Percentiles rank a stretch among this genome's conserved stretches.
Evolutionary conservation across 2,888 invertebrate species (phyloP).

Genomic region (Eretmocerus hayati): DNA sequence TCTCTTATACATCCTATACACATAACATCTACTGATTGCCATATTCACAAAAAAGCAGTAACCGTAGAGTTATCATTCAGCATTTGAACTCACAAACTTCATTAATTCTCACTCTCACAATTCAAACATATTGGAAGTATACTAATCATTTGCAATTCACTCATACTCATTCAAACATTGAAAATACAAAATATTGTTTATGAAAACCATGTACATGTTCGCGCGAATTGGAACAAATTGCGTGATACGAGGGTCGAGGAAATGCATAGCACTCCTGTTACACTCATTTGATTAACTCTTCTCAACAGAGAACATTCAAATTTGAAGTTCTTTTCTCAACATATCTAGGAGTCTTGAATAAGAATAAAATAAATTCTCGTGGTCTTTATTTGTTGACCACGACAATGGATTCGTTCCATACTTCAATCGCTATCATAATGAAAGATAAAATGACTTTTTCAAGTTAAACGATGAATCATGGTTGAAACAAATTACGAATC

Average conservation of each 20-base stretch:
- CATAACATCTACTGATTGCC: constrained; percentile 9
- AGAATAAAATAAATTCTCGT: too few relatives aligned
- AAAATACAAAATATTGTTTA: constrained; percentile 33
- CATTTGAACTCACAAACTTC: constrained; percentile 15
- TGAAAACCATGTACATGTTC: constrained; percentile 29
- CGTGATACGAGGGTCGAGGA: constrained; percentile 2
- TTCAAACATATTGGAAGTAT: too few relatives aligned
- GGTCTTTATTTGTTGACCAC: too few relatives aligned
- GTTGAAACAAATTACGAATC: too few relatives aligned
- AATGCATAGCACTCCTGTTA: neutral
- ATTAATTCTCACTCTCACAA: too few relatives aligned
- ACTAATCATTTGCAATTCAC: too few relatives aligned
- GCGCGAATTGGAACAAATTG: constrained; percentile 1
- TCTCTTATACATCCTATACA: constrained; percentile 1
- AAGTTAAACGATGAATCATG: too few relatives aligned
- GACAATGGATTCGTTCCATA: too few relatives aligned
- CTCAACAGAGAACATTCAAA: neutral
- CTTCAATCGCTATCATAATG: too few relatives aligned
- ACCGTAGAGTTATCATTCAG: constrained; percentile 15
- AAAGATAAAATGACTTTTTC: too few relatives aligned
- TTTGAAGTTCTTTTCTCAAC: neutral
- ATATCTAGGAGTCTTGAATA: too few relatives aligned
- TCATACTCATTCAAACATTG: too few relatives aligned
- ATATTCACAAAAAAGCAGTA: constrained; percentile 8
- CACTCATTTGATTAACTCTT: neutral